Evolutionary conservation across 2,113 vertebrate species (phyloP), one percentile per base, ranked within the genome.

Genomic region (Colistium nudipinnis): DNA sequence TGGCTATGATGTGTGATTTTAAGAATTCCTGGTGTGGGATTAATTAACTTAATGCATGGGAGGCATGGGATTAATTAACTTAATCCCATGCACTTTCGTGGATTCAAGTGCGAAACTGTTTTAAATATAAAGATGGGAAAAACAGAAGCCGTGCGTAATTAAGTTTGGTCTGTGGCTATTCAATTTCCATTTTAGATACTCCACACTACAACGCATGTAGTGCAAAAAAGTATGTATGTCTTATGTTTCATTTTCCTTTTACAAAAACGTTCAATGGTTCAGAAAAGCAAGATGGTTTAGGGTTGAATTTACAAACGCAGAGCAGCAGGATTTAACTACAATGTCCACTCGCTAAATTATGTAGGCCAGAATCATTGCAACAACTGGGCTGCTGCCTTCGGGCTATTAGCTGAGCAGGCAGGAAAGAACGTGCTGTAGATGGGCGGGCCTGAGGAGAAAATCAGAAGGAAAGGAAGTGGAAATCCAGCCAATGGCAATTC

Each of bases 331-430:
- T 69, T 64, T 19, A 62, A 68, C 33, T 49, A 28, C 35, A 75
- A 4, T 39, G 54, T 69, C 57, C 62, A 43, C 55, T 53, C 49
- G 57, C 14, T 77, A 52, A 70, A 66, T 78, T 53, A 74, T 63
- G 52, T 35, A 71, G 44, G 30, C 38, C 60, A 62, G 28, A 69
- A 24, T 14, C 35, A 62, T 38, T 67, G 51, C 36, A 66, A 75
- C 62, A 65, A 67, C 59, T 53, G 27, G 63, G 66, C 57, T 35
- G 39, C 41, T 63, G 35, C 78, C 83, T 86, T 47, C 55, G 52
- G 80, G 87, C 69, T 71, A 80, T 80, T 79, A 62, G 72, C 71
- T 49, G 65, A 55, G 70, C 65, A 74, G 76, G 74, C 70, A 67
- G 63, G 60, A 81, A 53, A 62, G 22, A 80, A 74, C 33, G 28